Evolutionary conservation across 2,113 vertebrate species (phyloP).

Genomic region (Serranochromis macrocephalus): DNA sequence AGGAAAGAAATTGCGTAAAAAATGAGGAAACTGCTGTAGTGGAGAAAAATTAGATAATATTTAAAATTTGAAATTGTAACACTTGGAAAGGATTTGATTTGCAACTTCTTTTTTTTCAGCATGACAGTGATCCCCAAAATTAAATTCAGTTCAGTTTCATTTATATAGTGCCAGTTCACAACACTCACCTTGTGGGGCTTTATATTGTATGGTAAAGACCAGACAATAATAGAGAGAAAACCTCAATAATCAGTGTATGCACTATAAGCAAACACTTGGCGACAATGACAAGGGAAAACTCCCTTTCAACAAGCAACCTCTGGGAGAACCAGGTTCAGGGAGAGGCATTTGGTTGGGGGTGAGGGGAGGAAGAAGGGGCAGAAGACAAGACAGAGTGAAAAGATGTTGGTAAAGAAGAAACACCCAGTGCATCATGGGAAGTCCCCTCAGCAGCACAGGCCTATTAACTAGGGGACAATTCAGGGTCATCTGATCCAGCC

Average conservation of each 20-base stretch:
- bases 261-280: background rate
- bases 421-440: background rate
- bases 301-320: background rate
- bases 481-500: background rate
- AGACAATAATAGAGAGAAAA: background rate
- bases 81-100: background rate
- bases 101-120: background rate
- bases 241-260: background rate
- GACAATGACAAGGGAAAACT: background rate
- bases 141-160: background rate
- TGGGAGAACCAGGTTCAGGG: background rate
- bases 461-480: background rate
- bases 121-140: background rate
- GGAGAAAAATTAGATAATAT: background rate
- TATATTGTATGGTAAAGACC: background rate
- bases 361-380: rapidly evolving
- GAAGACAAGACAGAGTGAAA: background rate
- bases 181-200: background rate
- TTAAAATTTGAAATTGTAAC: background rate
- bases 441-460: background rate
- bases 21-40: background rate
- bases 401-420: background rate
- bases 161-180: background rate
- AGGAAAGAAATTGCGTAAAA: background rate
- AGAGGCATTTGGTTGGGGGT: background rate